Base-by-base conservation (phyloP, 1,140 invertebrate genomes). In the Drosophila setifemur region DNA sequence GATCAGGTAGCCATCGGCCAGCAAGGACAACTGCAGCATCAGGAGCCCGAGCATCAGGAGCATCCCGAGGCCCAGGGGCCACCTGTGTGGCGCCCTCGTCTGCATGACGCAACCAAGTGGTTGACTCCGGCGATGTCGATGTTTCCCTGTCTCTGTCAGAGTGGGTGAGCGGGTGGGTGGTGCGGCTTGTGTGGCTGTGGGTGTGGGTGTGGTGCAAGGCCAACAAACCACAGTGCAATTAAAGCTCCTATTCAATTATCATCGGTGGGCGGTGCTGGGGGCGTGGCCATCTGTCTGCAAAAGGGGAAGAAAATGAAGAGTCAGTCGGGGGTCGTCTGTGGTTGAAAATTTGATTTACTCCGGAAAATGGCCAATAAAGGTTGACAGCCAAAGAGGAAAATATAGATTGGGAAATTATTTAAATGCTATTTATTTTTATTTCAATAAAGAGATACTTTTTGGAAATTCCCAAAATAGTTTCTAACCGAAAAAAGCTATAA, bases 1-100 rank as follows among this genome's bases (percentile, higher is more conserved):
- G 54, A 96, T 92, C 77, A 96, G 90, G 83, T 96, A 96, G 50
- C 75, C 64, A 0, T 29, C 21, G 42, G 48, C 19, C 39, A 44
- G 33, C 28, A 42, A 6, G 31, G n/a, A 35, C 5, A 35, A 2
- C 12, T 35, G 45, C 14, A 60, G 57, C 23, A 28, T 16, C 23
- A 53, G 26, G 19, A 64, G 37, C 37, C 75, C 28, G 7, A 74
- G 49, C 14, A 60, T 53, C 21, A 26, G 25, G 25, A 57, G 31
- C 26, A 66, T 37, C 33, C 76, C 39, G 7, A 74, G 45, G 29
- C 29, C 47, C 25, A 5, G 25, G 28, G 37, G 50, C 42, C 50
- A 21, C 11, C 39, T 54, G 29, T 28, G 39, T 44, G 21, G 42
- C 29, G 43, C 29, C 64, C 60, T 48, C 39, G 58, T 54, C 49